phyloP scores from a whole-genome alignment of 2,888 invertebrate species.

The Drosophila nigricruria region DNA sequence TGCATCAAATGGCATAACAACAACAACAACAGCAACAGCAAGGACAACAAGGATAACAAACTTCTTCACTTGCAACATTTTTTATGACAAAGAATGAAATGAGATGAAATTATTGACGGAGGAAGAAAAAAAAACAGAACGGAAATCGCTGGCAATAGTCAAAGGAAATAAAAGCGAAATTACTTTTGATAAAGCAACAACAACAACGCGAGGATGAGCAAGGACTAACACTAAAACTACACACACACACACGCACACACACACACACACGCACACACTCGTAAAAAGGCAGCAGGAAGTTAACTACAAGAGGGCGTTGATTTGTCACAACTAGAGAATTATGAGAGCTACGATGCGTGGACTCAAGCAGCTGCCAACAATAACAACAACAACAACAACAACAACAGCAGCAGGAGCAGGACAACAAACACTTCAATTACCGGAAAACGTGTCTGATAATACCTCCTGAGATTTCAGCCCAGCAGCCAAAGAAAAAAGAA shows the following conservation, averaged over 20 bases:
- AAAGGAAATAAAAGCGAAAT: conserved; percentile 80
- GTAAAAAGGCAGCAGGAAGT: conserved; percentile 66
- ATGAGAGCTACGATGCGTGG: conserved; percentile 60
- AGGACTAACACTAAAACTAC: conserved; percentile 57
- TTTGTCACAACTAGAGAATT: conserved; percentile 79
- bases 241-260: conserved; percentile 12
- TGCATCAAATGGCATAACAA: conserved; percentile 72
- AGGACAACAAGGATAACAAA: conserved; percentile 39
- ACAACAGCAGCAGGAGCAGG: conserved; percentile 21
- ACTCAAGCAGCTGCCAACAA: conserved; percentile 60
- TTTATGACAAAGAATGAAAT: conserved; percentile 79
- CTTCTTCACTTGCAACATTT: conserved; percentile 61
- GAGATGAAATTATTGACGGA: conserved; percentile 79
- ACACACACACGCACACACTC: conserved; percentile 41
- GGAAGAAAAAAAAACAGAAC: conserved; percentile 46
- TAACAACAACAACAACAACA: conserved; percentile 26
- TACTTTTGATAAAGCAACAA: conserved; percentile 77
- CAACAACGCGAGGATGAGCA: conserved; percentile 26
- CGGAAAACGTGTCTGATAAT: conserved; percentile 82
- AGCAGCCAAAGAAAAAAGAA: conserved; percentile 3
- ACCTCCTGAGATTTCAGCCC: conserved; percentile 62
- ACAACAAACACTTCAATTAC: conserved; percentile 77
- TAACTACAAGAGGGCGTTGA: conserved; percentile 79
- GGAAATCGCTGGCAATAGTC: conserved; percentile 81
- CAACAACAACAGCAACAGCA: conserved; percentile 21